A percentile compares a stretch with the other conserved stretches of the same genome.
Evolutionary conservation across 2,888 invertebrate species (phyloP).

Genomic region (Conomelus anceps): DNA sequence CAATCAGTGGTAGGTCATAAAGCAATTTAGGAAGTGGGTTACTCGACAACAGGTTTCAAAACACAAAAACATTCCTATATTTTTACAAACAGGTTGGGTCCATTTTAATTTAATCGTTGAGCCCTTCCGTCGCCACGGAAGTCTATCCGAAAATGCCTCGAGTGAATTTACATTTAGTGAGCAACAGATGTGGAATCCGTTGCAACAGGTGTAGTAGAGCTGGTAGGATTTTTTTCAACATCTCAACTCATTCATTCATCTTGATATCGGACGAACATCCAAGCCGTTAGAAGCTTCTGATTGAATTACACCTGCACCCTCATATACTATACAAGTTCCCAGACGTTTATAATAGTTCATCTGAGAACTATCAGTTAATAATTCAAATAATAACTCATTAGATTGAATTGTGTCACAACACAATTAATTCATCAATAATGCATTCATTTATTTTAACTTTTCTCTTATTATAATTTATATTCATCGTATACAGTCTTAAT

Average conservation of each 20-base stretch:
- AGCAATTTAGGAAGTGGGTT: neutral
- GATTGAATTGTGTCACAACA: too few species aligned
- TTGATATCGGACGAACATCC: neutral
- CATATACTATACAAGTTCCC: neutral
- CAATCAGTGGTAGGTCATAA: neutral
- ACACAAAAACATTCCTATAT: neutral
- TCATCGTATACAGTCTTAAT: too few species aligned
- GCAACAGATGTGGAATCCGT: slow-evolving; percentile 8
- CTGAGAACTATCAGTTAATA: too few species aligned
- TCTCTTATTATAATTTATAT: too few species aligned
- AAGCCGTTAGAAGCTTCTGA: neutral
- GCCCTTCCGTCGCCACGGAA: neutral
- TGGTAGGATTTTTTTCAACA: neutral
- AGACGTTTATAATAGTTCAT: neutral
- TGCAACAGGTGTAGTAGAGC: slow-evolving; percentile 1
- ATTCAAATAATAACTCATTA: too few species aligned
- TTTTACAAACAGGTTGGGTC: neutral
- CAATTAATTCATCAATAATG: too few species aligned
- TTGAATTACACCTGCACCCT: neutral
- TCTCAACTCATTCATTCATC: neutral
- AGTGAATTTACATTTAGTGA: neutral
- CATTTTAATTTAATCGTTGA: neutral
- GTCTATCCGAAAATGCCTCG: neutral
- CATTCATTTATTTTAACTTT: too few species aligned
- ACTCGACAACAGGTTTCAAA: neutral